phyloP scores from a whole-genome alignment of 1,140 invertebrate genomes.

The Wasmannia auropunctata region DNA sequence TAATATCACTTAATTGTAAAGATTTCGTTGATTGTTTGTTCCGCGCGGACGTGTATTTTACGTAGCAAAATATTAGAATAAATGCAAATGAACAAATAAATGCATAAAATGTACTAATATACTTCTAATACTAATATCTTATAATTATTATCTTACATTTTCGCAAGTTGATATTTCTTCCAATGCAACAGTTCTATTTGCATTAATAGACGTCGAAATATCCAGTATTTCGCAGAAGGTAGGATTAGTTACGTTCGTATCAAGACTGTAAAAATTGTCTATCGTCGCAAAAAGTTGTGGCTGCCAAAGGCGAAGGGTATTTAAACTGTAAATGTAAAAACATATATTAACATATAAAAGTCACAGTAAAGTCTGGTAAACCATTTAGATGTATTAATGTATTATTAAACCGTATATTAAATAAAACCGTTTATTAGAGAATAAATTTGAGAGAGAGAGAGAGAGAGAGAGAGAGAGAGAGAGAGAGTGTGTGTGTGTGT shows the following conservation, averaged over 20 bases:
- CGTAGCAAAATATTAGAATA: background rate
- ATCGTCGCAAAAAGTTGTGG: constrained; percentile 88
- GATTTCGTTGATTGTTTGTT: background rate
- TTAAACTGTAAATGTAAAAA: constrained; percentile 84
- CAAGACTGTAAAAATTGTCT: constrained; percentile 68
- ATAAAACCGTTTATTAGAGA: no score
- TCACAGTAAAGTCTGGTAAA: background rate
- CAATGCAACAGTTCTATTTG: background rate
- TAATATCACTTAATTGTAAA: background rate
- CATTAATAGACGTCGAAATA: constrained; percentile 34
- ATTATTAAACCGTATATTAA: no score
- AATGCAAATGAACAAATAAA: background rate
- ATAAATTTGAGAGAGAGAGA: no score
- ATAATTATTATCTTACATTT: constrained; percentile 25
- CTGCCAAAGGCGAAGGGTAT: constrained; percentile 85
- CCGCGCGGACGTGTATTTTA: background rate
- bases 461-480: no score
- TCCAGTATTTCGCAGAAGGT: constrained; percentile 80
- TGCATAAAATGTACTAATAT: background rate
- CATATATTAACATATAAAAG: constrained; percentile 51
- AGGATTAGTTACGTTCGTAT: constrained; percentile 33
- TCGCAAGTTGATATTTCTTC: background rate
- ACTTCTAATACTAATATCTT: no score
- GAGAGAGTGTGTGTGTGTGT: no score
- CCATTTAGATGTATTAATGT: background rate